Percentiles rank a stretch among this genome's conserved stretches.
Conservation (phyloP, 35 echinoderm and acorn worm genomes). For the Anneissia japonica region DNA sequence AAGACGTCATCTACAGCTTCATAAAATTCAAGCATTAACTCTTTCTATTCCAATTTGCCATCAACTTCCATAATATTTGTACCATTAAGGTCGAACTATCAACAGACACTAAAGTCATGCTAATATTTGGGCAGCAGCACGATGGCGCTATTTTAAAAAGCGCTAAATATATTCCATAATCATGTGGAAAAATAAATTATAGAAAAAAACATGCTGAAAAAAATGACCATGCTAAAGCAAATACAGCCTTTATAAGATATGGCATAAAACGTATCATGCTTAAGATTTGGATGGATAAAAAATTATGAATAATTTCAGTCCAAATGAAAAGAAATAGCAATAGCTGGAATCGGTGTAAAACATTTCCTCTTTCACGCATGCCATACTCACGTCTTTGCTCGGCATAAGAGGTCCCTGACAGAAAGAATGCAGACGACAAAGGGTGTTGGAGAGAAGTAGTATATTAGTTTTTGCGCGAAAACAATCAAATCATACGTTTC, state of each 20-base stretch:
- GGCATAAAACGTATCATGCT: neutral
- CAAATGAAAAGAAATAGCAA: neutral
- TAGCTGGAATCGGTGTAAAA: neutral
- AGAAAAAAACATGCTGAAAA: neutral
- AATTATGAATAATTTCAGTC: neutral
- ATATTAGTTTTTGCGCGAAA: neutral
- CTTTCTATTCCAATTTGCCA: too few species aligned
- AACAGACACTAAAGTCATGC: neutral
- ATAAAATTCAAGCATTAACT: too few species aligned
- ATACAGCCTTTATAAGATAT: neutral
- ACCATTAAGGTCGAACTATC: neutral
- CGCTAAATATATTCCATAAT: neutral
- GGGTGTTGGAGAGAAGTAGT: neutral
- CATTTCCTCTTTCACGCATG: neutral
- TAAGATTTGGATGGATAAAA: neutral
- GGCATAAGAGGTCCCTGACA: neutral
- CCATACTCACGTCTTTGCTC: neutral
- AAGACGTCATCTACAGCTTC: too few species aligned
- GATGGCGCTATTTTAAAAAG: neutral
- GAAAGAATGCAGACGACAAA: neutral
- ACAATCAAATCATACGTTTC: neutral
- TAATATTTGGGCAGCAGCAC: neutral
- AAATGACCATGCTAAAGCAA: neutral
- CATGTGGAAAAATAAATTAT: neutral
- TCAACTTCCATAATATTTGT: too few species aligned